Conservation (phyloP, 2,113 vertebrate species). For the Oncorhynchus gorbuscha region DNA sequence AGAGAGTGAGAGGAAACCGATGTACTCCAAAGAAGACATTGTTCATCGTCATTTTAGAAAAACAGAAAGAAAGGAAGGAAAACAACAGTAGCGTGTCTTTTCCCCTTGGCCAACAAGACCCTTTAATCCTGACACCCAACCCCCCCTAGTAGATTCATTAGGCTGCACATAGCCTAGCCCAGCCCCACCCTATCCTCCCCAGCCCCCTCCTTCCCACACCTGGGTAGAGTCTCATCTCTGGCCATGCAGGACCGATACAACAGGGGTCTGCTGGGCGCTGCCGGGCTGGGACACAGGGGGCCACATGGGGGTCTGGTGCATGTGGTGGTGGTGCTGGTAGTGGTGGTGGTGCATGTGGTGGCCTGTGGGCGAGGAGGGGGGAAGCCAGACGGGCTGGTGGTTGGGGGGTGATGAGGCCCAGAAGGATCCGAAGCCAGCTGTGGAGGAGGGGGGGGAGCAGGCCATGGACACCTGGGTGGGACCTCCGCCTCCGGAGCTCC, state of each 20-base stretch:
- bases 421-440: constrained; percentile 79
- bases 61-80: constrained; percentile 20
- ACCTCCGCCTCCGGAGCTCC: constrained; percentile 48
- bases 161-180: constrained; percentile 11
- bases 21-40: constrained; percentile 18
- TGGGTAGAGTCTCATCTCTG: constrained; percentile 85
- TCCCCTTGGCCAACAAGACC: constrained; percentile 1
- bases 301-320: constrained; percentile 82
- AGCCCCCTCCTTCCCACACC: constrained; percentile 8
- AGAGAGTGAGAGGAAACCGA: constrained; percentile 10
- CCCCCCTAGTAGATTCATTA: constrained; percentile 29
- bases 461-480: constrained; percentile 79
- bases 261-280: constrained; percentile 75
- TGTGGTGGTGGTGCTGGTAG: constrained; percentile 63
- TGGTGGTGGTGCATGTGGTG: constrained; percentile 50
- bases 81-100: constrained; percentile 28
- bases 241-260: constrained; percentile 78
- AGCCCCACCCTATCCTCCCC: neutral
- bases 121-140: neutral
- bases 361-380: constrained; percentile 82
- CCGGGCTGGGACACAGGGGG: constrained; percentile 76
- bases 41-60: constrained; percentile 32
- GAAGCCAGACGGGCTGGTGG: constrained; percentile 82
- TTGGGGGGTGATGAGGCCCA: constrained; percentile 87
- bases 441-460: constrained; percentile 84